Conservation (phyloP, 2,113 vertebrate species). For the Accipiter virgatus region DNA sequence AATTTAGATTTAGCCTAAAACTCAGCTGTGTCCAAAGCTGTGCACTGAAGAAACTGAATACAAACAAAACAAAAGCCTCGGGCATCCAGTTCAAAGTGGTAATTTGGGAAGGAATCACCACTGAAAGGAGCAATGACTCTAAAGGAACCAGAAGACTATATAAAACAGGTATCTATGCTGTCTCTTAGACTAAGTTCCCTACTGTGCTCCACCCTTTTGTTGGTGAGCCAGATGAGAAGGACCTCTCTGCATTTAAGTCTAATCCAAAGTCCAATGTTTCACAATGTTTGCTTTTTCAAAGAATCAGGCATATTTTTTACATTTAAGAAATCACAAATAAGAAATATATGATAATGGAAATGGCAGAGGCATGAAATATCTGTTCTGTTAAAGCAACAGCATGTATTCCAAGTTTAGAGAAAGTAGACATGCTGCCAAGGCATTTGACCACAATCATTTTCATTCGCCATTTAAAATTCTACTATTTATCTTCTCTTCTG, state of each 20-base stretch:
- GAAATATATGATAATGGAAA: background rate
- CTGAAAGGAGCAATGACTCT: background rate
- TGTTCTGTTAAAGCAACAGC: background rate
- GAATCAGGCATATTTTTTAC: background rate
- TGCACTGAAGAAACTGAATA: background rate
- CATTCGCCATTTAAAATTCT: background rate
- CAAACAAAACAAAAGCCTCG: background rate
- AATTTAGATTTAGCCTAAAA: background rate
- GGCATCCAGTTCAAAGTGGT: background rate
- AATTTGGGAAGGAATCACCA: background rate
- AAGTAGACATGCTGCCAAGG: background rate
- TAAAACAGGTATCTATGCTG: background rate
- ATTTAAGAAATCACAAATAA: conserved; percentile 3
- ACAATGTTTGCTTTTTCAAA: background rate
- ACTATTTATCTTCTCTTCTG: background rate
- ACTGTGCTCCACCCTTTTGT: background rate
- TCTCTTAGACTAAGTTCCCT: background rate
- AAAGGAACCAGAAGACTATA: background rate
- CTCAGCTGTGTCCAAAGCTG: background rate
- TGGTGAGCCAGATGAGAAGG: background rate
- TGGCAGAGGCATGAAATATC: background rate
- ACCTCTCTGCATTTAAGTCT: background rate
- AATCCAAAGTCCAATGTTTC: background rate
- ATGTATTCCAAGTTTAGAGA: background rate
- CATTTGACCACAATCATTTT: background rate